Percentiles rank a stretch among this genome's conserved stretches.
Evolutionary conservation across 2,888 invertebrate genomes (phyloP).

Genomic region (Rhogogaster chlorosoma): DNA sequence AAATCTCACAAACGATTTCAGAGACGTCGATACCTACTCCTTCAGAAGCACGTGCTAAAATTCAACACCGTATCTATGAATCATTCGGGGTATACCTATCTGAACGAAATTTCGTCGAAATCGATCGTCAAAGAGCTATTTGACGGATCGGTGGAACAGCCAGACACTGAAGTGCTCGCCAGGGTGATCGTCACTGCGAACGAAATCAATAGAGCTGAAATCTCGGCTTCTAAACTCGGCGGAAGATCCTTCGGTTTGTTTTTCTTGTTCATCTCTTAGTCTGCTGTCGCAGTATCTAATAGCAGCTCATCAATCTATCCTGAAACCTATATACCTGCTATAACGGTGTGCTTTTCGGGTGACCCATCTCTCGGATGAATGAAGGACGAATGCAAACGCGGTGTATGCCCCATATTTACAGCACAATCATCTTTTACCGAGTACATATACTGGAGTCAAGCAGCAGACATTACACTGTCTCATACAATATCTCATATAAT

Average conservation of each 20-base stretch:
- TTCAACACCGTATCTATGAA: neutral
- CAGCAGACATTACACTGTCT: neutral
- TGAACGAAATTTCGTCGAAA: neutral
- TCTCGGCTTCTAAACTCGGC: neutral
- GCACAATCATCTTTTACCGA: neutral
- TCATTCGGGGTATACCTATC: neutral
- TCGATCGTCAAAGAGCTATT: neutral
- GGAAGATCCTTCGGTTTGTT: neutral
- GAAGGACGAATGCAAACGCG: neutral
- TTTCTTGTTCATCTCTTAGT: neutral
- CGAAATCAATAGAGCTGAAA: neutral
- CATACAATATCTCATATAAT: slow-evolving; percentile 9
- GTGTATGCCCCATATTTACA: neutral
- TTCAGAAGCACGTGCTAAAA: neutral
- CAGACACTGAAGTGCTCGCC: neutral
- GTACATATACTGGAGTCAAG: neutral
- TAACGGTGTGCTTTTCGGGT: neutral
- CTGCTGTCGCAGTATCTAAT: neutral
- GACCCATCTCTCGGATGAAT: neutral
- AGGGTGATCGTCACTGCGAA: neutral
- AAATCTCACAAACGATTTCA: neutral
- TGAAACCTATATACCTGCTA: neutral
- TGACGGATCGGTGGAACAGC: neutral
- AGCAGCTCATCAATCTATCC: neutral
- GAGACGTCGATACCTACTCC: neutral